These are phyloP conservation scores for Lutjanus erythropterus DNA, from an alignment of 2,113 vertebrate species.

Conservation along the genomic window DNA sequence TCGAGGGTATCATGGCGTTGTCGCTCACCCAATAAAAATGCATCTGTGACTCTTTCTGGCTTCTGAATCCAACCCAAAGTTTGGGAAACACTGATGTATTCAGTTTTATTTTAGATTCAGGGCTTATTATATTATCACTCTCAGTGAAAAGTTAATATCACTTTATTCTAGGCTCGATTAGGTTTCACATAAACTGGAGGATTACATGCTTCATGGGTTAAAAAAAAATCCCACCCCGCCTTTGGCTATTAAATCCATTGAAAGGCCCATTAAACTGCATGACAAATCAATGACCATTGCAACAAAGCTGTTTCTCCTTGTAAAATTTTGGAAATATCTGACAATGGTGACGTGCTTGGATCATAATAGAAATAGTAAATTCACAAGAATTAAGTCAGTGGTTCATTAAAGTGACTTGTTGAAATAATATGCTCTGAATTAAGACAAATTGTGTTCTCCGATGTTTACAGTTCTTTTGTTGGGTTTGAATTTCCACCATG, in stretches of 20 bases:
- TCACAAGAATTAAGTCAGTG: neutral
- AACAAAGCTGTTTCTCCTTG: neutral
- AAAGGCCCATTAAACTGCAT: too few species aligned
- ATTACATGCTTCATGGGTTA: neutral
- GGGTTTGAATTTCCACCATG: neutral
- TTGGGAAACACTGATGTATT: too few species aligned
- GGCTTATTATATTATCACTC: too few species aligned
- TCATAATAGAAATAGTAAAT: too few species aligned
- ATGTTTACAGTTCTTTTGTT: neutral
- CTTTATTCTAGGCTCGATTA: too few species aligned
- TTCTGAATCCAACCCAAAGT: too few species aligned
- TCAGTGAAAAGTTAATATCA: too few species aligned
- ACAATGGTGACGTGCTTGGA: neutral
- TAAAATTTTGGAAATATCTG: neutral
- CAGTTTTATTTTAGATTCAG: too few species aligned
- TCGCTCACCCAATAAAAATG: too few species aligned
- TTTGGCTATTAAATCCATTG: neutral
- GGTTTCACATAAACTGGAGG: too few species aligned
- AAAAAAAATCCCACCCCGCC: neutral
- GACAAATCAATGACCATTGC: neutral
- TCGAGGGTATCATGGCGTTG: too few species aligned
- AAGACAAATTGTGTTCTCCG: neutral
- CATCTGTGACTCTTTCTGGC: too few species aligned
- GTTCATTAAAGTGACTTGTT: neutral
- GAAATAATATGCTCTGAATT: neutral